A percentile compares a stretch with the other conserved stretches of the same genome.
Conservation (phyloP, 2,888 invertebrate species). For the Agrenia bidenticulata region DNA sequence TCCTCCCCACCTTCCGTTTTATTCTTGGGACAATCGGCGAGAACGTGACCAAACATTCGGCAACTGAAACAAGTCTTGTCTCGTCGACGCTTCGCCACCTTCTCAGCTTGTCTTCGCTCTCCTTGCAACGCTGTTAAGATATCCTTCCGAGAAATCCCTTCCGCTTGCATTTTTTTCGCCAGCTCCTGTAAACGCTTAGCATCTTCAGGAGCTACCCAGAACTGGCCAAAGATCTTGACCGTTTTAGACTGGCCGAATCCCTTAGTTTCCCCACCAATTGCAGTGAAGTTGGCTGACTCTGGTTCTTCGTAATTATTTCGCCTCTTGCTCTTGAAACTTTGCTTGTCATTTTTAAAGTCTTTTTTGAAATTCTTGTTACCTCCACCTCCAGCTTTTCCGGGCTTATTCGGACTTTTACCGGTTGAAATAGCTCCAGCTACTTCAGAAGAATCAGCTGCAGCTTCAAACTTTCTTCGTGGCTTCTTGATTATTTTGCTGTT, state of each 20-base stretch:
- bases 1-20: background rate
- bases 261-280: slow-evolving; percentile 30
- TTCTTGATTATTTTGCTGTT: slow-evolving; percentile 55
- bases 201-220: slow-evolving; percentile 71
- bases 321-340: background rate
- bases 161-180: slow-evolving; percentile 66
- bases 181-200: slow-evolving; percentile 66
- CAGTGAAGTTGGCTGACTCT: slow-evolving; percentile 55
- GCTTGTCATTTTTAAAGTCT: background rate
- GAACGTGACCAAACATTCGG: slow-evolving; percentile 69
- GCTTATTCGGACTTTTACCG: background rate
- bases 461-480: slow-evolving; percentile 51
- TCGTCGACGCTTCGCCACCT: slow-evolving; percentile 66
- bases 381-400: background rate
- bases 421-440: slow-evolving; percentile 3
- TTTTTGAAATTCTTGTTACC: slow-evolving; percentile 1
- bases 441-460: background rate
- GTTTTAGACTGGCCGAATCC: slow-evolving; percentile 43
- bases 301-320: slow-evolving; percentile 51
- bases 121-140: slow-evolving; percentile 68
- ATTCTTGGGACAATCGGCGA: slow-evolving; percentile 73
- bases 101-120: slow-evolving; percentile 71
- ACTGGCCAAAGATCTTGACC: slow-evolving; percentile 65
- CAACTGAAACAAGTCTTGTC: slow-evolving; percentile 65
- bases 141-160: slow-evolving; percentile 66